Conservation (phyloP, 2,113 vertebrate genomes). For the Vimba vimba region DNA sequence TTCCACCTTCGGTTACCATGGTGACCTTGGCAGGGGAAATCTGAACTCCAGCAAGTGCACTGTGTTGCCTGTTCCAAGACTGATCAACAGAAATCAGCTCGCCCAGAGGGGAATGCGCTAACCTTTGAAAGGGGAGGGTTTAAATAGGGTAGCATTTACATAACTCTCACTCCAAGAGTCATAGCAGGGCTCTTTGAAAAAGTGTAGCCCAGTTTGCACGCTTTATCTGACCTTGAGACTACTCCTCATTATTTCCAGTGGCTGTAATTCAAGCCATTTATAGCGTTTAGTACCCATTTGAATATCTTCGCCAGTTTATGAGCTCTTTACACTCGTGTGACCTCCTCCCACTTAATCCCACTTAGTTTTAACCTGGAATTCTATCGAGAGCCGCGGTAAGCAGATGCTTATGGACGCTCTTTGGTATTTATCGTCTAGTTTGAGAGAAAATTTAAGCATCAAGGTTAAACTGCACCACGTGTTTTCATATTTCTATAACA, state of each 20-base stretch:
- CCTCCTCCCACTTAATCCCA: constrained; percentile 14
- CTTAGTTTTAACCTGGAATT: constrained; percentile 11
- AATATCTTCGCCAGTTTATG: constrained; percentile 23
- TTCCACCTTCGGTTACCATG: constrained; percentile 52
- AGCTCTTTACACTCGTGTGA: not conserved
- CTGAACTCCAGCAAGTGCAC: constrained; percentile 13
- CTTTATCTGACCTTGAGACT: constrained; percentile 24
- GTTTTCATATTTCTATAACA: not conserved
- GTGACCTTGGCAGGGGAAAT: constrained; percentile 36
- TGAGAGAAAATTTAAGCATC: not conserved
- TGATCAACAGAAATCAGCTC: constrained; percentile 30
- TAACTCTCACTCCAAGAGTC: constrained; percentile 32
- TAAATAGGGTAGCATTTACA: constrained; percentile 48
- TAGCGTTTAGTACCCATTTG: constrained; percentile 29
- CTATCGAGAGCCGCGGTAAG: not conserved
- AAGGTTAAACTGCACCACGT: not conserved
- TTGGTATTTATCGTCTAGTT: not conserved
- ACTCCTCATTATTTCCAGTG: constrained; percentile 20
- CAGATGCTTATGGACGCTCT: not conserved
- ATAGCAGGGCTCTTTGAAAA: not conserved
- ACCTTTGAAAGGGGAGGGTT: constrained; percentile 46
- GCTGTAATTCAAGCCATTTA: constrained; percentile 8
- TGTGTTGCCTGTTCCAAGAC: constrained; percentile 30
- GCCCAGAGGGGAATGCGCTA: constrained; percentile 18
- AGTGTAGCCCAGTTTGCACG: not conserved